These are phyloP conservation scores for Cheiracanthium punctorium DNA, from an alignment of 2,888 invertebrate genomes.

Conservation along the genomic window DNA sequence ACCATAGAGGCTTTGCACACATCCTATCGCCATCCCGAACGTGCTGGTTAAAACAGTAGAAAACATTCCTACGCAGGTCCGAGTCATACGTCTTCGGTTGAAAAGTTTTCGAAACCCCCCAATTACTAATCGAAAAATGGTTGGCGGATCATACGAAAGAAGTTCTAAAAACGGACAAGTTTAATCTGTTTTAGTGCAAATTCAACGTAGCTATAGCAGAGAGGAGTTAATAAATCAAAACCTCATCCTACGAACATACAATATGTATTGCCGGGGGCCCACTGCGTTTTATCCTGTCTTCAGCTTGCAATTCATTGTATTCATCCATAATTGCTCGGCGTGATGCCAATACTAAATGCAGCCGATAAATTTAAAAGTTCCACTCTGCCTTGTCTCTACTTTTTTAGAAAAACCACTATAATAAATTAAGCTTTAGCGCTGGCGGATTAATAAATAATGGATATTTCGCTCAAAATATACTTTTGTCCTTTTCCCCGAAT, in stretches of 20 bases:
- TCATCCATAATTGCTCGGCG: conserved; percentile 65
- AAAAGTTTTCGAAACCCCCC: conserved; percentile 26
- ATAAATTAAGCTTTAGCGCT: conserved; percentile 61
- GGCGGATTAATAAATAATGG: conserved; percentile 66
- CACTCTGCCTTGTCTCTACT: conserved; percentile 13
- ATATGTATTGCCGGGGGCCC: conserved; percentile 17
- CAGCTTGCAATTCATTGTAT: conserved; percentile 63
- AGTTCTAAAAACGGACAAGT: conserved; percentile 34
- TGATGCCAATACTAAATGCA: conserved; percentile 68
- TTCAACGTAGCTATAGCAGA: conserved; percentile 32
- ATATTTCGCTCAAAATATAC: conserved; percentile 60
- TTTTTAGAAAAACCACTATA: conserved; percentile 55
- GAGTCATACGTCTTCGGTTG: neutral
- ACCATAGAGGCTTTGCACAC: neutral
- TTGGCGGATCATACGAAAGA: neutral
- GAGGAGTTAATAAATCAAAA: conserved; percentile 66
- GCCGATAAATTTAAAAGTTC: conserved; percentile 68
- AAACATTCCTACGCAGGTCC: neutral
- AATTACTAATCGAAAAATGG: conserved; percentile 57
- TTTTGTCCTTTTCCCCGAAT: conserved; percentile 54
- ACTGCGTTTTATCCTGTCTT: conserved; percentile 64
- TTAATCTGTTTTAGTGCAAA: conserved; percentile 67
- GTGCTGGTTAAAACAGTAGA: neutral
- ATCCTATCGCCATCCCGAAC: neutral
- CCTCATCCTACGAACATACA: conserved; percentile 39